Conservation (phyloP, 2,888 invertebrate genomes). For the Argyresthia goedartella region DNA sequence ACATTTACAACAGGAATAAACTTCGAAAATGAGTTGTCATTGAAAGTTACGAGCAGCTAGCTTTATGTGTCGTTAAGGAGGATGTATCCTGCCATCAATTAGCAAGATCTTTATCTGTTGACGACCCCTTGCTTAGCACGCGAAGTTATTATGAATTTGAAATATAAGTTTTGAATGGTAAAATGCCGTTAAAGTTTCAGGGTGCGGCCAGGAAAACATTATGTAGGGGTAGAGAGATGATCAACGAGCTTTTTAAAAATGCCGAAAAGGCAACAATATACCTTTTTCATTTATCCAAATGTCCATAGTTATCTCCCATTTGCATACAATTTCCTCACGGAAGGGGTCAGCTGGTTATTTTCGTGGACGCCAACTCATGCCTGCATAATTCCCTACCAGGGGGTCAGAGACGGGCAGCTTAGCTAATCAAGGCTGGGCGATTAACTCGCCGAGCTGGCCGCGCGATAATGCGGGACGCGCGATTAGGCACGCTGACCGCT, state of each 20-base stretch:
- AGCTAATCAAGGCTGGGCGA: slow-evolving; percentile 63
- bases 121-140: background rate
- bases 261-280: too few relatives aligned
- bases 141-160: too few relatives aligned
- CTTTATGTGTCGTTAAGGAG: background rate
- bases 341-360: background rate
- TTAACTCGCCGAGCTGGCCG: slow-evolving; percentile 45
- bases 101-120: background rate
- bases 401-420: slow-evolving; percentile 50
- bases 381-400: slow-evolving; percentile 57
- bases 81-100: background rate
- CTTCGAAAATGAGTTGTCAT: slow-evolving; percentile 6
- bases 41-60: background rate
- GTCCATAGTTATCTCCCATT: background rate
- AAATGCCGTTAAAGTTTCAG: too few relatives aligned
- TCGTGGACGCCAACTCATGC: slow-evolving; percentile 30
- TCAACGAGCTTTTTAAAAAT: too few relatives aligned
- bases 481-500: slow-evolving; percentile 62
- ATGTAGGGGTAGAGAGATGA: too few relatives aligned
- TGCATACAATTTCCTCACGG: background rate
- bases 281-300: too few relatives aligned
- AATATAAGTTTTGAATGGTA: too few relatives aligned
- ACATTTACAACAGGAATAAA: slow-evolving; percentile 5
- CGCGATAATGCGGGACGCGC: slow-evolving; percentile 63
- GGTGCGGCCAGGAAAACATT: too few relatives aligned